Conservation (phyloP, 2,113 vertebrate species). For the Xiphorhynchus elegans region DNA sequence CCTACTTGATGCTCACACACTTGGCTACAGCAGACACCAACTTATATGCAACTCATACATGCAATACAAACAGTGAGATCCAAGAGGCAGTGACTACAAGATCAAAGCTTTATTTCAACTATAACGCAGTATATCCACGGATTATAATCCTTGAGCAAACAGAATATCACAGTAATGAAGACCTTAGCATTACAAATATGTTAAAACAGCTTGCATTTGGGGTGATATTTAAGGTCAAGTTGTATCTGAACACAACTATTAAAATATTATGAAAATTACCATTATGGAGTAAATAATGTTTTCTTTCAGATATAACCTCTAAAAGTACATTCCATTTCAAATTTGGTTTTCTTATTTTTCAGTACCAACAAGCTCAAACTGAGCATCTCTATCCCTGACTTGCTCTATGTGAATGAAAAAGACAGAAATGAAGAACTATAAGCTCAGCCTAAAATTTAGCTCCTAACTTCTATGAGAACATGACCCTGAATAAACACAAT, state of each 20-base stretch:
- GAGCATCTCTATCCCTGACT: background rate
- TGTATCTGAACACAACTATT: constrained; percentile 55
- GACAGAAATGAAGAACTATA: background rate
- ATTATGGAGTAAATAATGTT: constrained; percentile 52
- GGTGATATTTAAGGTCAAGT: constrained; percentile 49
- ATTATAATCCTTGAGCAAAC: constrained; percentile 42
- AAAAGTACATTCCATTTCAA: constrained; percentile 28
- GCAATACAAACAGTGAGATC: background rate
- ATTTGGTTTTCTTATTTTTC: constrained; percentile 8
- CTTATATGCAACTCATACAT: background rate
- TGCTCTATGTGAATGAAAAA: background rate
- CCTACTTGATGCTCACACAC: background rate
- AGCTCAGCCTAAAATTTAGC: background rate
- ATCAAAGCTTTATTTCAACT: constrained; percentile 44
- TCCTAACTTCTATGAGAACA: background rate
- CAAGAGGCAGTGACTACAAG: background rate
- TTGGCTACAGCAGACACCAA: background rate
- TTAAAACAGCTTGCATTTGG: constrained; percentile 64
- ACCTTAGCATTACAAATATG: constrained; percentile 52
- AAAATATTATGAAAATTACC: constrained; percentile 63
- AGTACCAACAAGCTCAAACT: background rate
- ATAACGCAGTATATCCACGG: background rate
- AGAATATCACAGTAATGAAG: constrained; percentile 38
- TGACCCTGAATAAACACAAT: background rate
- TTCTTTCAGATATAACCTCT: constrained; percentile 53